Base-by-base conservation (phyloP, 1,140 invertebrate species). In the Manduca sexta region DNA sequence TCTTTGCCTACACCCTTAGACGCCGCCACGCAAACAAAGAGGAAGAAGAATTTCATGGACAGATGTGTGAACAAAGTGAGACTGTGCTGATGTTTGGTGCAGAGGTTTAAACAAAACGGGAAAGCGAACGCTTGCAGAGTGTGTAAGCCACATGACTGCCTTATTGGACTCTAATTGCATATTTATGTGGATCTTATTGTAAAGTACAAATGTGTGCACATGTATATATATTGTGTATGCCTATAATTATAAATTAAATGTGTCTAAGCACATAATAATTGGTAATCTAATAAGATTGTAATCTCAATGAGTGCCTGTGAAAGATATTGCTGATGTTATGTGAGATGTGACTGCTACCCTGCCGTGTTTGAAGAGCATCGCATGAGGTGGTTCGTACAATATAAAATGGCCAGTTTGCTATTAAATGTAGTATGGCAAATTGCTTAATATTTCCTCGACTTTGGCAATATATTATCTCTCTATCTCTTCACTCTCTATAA, bases 1-100 rank as follows among this genome's bases (percentile, higher is more conserved):
- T 74, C 83, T 49, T 54, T 86, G 43, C 74, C 80, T 35, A 60
- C 77, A 52, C 80, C 83, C 41, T 53, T 81, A 65, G 74, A 84
- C 43, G 75, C 75, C 46, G 63, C 81, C 40, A 80, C 77, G 43
- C 84, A 84, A 59, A 82, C 72, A 3, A 91, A 91, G 71, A 85
- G 89, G 49, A 92, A 92, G 66, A 88, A 88, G 64, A 93, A 92
- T 77, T 93, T 93, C 69, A 92, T 93, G 90, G 91, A 93, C 81
- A 89, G 91, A 74, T 93, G 92, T 77, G 91, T 93, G 26, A 93
- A 92, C 74, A 93, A 93, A 87, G 90, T 93, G 77, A 88, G 90
- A 86, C 91, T 90, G 65, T 88, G 91, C 67, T 91, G 74, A 88
- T 58, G 50, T 33, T 49, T 47, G 35, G 49, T 53, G 46, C 29